These are phyloP conservation scores for Trichopoda pennipes DNA, from an alignment of 2,888 invertebrate species.

Conservation along the genomic window DNA sequence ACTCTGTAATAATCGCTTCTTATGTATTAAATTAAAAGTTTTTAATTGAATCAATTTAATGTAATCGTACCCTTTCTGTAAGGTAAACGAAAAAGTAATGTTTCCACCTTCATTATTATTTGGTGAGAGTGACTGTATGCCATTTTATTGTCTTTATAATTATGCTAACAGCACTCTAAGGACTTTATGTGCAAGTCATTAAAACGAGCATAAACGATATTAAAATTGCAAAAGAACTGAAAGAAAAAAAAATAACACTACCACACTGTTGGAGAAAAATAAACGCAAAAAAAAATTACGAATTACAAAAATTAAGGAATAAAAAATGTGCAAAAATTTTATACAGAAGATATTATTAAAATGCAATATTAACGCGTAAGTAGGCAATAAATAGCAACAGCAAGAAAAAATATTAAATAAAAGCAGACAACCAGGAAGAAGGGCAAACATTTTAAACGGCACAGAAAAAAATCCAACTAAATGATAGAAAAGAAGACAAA, in stretches of 20 bases:
- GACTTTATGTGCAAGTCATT: conserved; percentile 51
- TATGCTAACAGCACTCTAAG: conserved; percentile 49
- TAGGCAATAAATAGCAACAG: conserved; percentile 65
- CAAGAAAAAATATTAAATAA: conserved; percentile 6
- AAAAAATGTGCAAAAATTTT: conserved; percentile 67
- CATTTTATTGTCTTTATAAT: conserved; percentile 29
- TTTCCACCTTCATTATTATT: background rate
- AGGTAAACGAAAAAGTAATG: background rate
- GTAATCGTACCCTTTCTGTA: background rate
- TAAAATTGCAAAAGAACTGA: conserved; percentile 50
- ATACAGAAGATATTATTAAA: conserved; percentile 67
- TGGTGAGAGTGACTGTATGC: background rate
- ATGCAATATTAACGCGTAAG: conserved; percentile 69
- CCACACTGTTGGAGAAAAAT: conserved; percentile 7
- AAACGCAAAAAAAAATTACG: no score
- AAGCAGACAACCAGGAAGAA: background rate
- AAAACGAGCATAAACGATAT: conserved; percentile 52
- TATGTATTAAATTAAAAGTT: background rate
- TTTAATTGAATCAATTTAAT: conserved; percentile 11
- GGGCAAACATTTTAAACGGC: background rate
- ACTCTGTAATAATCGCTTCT: background rate
- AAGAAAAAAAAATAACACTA: conserved; percentile 7
- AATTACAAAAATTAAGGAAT: background rate
- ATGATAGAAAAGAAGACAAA: conserved; percentile 29
- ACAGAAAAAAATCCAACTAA: conserved; percentile 16